Base-by-base conservation (phyloP, 2,113 vertebrate species). In the Prionailurus bengalensis region DNA sequence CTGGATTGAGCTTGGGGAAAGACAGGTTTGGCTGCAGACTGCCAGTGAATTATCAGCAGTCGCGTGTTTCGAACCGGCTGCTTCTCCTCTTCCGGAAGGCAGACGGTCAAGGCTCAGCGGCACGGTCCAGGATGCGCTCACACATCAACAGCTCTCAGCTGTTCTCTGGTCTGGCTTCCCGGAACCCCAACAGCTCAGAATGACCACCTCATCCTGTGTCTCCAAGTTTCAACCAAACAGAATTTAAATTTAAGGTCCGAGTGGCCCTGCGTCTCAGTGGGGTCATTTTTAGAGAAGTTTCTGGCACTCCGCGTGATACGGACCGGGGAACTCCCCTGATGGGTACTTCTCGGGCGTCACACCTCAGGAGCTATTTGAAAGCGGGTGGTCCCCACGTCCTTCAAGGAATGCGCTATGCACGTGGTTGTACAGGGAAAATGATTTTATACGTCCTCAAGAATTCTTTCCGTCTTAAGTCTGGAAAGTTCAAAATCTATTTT, bases 391-490 rank as follows among this genome's bases (percentile, higher is more conserved):
- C 74, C 92, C 27, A 31, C 0, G 11, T 2, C 55, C 13, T 6
- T 84, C 91, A 51, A 11, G 36, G 61, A 58, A 45, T 21, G 48
- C 1, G 10, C 36, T 33, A n/a, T 0, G 2, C 13, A 73, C 16
- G 16, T 10, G 16, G 63, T 10, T n/a, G 58, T 17, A 12, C 0
- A 15, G 81, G 68, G 55, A 42, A 88, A 85, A 81, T 12, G 29
- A 61, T 55, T 66, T 61, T 82, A 45, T 10, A 73, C 48, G 53
- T 68, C 25, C 65, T 70, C 42, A 92, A 0, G 33, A 31, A 53
- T 21, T 68, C 83, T 79, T 71, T 89, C 27, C 23, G 90, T 68
- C 15, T 39, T 61, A 91, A 55, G 73, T 82, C 53, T 96, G 82
- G 66, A 91, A 89, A 86, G 16, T 7, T 94, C 65, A 51, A 65